These are phyloP conservation scores for Macrocentrus cingulum DNA, from an alignment of 1,140 invertebrate species.

Conservation along the genomic window DNA sequence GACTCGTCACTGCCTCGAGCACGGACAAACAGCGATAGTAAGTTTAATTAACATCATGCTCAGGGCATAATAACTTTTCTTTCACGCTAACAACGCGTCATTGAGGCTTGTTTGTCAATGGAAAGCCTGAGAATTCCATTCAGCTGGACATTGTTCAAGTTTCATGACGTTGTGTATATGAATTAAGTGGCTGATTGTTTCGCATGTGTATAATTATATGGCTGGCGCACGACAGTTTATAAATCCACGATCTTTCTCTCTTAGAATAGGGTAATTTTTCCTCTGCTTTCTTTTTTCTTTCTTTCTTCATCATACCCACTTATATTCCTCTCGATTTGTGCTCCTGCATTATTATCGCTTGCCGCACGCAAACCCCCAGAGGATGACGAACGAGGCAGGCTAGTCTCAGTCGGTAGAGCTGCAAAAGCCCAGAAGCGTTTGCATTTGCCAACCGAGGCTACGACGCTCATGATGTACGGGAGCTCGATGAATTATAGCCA, in stretches of 20 bases:
- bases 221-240: no score
- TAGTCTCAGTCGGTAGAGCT: constrained; percentile 43
- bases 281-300: neutral
- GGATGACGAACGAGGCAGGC: constrained; percentile 46
- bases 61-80: no score
- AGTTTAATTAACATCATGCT: constrained; percentile 34
- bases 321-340: neutral
- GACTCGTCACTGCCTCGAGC: constrained; percentile 50
- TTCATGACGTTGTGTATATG: no score
- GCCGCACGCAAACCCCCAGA: constrained; percentile 27
- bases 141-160: no score
- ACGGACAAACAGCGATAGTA: constrained; percentile 53
- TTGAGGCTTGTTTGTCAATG: no score
- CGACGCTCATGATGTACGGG: constrained; percentile 41
- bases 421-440: constrained; percentile 42
- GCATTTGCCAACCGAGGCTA: constrained; percentile 44
- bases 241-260: no score
- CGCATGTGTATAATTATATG: no score
- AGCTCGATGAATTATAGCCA: constrained; percentile 30
- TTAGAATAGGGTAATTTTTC: no score
- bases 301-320: neutral
- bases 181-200: no score
- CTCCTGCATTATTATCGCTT: constrained; percentile 4
- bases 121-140: no score
- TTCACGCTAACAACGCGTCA: no score